A percentile compares a stretch with the other conserved stretches of the same genome.
Evolutionary conservation across 2,888 invertebrate species (phyloP).

Genomic region (Torymus auratus): DNA sequence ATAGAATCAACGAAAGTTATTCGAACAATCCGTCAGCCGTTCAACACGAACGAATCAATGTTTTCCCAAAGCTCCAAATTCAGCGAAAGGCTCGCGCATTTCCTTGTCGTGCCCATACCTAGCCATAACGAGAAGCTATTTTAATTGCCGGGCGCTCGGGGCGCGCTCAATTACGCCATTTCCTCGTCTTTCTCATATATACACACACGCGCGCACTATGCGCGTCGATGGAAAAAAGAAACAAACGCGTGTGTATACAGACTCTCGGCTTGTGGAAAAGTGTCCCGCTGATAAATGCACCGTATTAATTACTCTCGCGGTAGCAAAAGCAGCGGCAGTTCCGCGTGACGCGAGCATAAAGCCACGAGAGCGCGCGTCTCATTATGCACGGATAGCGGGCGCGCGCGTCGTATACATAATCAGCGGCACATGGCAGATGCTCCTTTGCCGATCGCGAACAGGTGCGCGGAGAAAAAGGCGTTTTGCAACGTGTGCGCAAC

Average conservation of each 20-base stretch:
- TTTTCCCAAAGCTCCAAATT: neutral
- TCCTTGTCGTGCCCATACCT: neutral
- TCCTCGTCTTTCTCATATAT: neutral
- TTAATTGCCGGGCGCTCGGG: slow-evolving; percentile 7
- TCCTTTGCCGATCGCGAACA: no score
- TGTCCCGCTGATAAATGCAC: slow-evolving; percentile 20
- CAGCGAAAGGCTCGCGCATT: neutral
- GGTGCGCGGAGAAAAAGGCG: no score
- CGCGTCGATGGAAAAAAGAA: no score
- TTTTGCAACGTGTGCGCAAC: no score
- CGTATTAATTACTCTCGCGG: slow-evolving; percentile 18
- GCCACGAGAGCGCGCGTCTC: slow-evolving; percentile 30
- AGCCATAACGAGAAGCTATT: slow-evolving; percentile 21
- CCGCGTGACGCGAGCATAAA: slow-evolving; percentile 23
- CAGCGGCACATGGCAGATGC: no score
- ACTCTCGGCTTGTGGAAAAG: neutral
- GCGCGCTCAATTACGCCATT: neutral
- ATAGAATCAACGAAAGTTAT: neutral
- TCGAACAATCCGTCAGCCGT: neutral
- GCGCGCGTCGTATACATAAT: no score
- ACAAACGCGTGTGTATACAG: no score
- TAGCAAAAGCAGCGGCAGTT: slow-evolving; percentile 11
- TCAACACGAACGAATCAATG: neutral
- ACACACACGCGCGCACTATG: no score
- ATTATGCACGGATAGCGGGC: slow-evolving; percentile 14